Conservation (phyloP, 1,140 invertebrate genomes). For the Druon quercuslanigerum region DNA sequence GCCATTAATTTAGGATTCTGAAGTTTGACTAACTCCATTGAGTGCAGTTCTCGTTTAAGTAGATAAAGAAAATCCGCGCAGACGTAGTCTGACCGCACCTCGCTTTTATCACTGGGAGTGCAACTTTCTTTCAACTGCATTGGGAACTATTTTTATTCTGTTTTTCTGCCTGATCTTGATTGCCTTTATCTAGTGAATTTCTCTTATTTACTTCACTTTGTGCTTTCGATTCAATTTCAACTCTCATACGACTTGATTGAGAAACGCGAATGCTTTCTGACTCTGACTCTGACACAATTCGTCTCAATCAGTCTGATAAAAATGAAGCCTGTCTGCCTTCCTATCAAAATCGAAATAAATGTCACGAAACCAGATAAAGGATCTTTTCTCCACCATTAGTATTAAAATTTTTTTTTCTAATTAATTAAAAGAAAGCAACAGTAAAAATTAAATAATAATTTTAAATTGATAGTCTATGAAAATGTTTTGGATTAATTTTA, state of each 20-base stretch:
- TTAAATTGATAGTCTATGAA: no score
- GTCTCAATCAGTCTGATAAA: conserved; percentile 4
- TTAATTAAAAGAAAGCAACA: no score
- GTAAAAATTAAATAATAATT: no score
- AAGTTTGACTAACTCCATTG: conserved; percentile 9
- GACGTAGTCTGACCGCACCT: conserved; percentile 28
- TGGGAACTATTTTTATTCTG: conserved; percentile 29
- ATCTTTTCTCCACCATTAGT: no score
- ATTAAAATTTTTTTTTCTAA: no score
- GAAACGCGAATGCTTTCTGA: conserved; percentile 3
- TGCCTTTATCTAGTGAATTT: conserved; percentile 28
- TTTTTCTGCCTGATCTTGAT: conserved; percentile 24
- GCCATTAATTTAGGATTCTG: neutral
- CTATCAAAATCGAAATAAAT: no score
- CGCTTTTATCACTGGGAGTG: conserved; percentile 22
- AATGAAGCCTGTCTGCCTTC: no score
- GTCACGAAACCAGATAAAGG: no score
- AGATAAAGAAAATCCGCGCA: conserved; percentile 28
- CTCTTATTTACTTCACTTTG: conserved; percentile 24
- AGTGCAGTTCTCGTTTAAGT: conserved; percentile 23
- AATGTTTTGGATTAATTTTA: no score
- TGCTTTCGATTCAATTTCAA: neutral
- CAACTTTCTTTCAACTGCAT: conserved; percentile 29
- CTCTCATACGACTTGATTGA: conserved; percentile 9
- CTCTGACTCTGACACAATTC: conserved; percentile 18